Conservation (phyloP, 1,140 invertebrate species). For the Chironomus tepperi region DNA sequence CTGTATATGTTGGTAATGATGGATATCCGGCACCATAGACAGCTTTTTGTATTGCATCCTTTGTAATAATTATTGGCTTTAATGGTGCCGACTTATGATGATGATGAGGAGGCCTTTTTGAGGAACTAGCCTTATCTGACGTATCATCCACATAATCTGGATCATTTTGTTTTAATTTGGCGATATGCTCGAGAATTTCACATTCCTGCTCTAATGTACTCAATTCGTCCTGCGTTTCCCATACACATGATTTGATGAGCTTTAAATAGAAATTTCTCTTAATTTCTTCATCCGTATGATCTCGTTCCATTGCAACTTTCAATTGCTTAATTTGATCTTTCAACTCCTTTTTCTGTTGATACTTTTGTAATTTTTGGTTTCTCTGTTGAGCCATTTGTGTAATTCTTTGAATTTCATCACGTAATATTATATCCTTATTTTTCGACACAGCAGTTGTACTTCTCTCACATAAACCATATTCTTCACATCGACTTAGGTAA, state of each 20-base stretch:
- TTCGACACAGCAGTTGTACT: slow-evolving; percentile 26
- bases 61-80: slow-evolving; percentile 90
- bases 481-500: slow-evolving; percentile 67
- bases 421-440: slow-evolving; percentile 27
- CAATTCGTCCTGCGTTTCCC: slow-evolving; percentile 69
- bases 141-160: slow-evolving; percentile 28
- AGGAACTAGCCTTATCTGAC: slow-evolving; percentile 25
- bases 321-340: slow-evolving; percentile 58
- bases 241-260: slow-evolving; percentile 65
- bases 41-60: slow-evolving; percentile 79
- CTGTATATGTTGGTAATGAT: slow-evolving; percentile 78
- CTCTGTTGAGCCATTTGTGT: slow-evolving; percentile 44
- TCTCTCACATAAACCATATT: slow-evolving; percentile 61
- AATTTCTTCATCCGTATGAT: slow-evolving; percentile 66
- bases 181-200: slow-evolving; percentile 62
- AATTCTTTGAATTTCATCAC: slow-evolving; percentile 35
- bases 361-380: slow-evolving; percentile 69
- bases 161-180: slow-evolving; percentile 37
- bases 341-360: slow-evolving; percentile 69
- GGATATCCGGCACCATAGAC: slow-evolving; percentile 94
- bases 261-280: slow-evolving; percentile 76
- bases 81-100: slow-evolving; percentile 44
- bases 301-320: slow-evolving; percentile 51
- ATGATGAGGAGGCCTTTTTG: slow-evolving; percentile 36
- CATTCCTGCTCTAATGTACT: slow-evolving; percentile 62